Percentiles rank a stretch among this genome's conserved stretches.
phyloP scores from a whole-genome alignment of 1,140 invertebrate species.

The Halesus radiatus region DNA sequence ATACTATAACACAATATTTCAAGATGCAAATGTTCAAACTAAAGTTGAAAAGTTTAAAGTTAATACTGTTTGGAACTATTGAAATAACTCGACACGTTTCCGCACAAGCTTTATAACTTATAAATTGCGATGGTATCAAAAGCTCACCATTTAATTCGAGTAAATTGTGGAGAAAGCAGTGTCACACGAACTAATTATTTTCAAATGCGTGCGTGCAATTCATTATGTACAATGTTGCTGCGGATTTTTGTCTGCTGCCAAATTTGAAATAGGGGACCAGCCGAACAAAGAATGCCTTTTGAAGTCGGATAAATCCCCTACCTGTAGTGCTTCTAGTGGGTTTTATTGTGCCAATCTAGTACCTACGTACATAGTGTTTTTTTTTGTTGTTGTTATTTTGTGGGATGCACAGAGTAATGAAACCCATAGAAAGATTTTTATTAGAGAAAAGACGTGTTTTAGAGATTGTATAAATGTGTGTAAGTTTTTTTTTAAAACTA shows the following conservation, averaged over 20 bases:
- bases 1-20: too few species aligned
- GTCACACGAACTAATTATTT: background rate
- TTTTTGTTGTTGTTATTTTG: background rate
- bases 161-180: background rate
- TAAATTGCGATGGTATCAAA: too few species aligned
- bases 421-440: too few species aligned
- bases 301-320: background rate
- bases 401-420: background rate
- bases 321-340: background rate
- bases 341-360: slow-evolving; percentile 8
- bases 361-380: background rate
- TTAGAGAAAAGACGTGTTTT: too few species aligned
- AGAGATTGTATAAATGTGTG: too few species aligned
- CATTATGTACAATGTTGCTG: background rate
- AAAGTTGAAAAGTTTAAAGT: too few species aligned
- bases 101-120: too few species aligned
- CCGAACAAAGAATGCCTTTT: slow-evolving; percentile 23
- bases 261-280: slow-evolving; percentile 15
- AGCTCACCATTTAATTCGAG: too few species aligned
- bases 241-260: background rate
- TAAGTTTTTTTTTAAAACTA: too few species aligned
- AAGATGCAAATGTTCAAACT: too few species aligned
- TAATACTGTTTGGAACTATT: too few species aligned
- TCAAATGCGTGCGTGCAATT: slow-evolving; percentile 20
- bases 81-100: too few species aligned